Conservation (phyloP, 2,797 vertebrate genomes). For the Gobio occitaniae region DNA sequence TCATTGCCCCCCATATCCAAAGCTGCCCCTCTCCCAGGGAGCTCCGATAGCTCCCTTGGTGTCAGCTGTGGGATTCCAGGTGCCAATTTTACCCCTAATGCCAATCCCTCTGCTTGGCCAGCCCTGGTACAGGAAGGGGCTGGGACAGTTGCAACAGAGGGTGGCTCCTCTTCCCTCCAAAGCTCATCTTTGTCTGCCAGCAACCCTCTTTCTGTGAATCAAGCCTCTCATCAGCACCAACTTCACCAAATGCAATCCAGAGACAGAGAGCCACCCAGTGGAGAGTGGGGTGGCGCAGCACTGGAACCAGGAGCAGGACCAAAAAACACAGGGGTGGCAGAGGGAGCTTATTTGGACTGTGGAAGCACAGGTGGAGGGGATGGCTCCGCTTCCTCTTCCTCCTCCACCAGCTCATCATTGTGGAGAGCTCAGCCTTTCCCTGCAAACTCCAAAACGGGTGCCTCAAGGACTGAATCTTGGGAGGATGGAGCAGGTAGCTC, state of each 20-base stretch:
- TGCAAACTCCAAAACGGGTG: slow-evolving; percentile 83
- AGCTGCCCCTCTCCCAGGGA: slow-evolving; percentile 80
- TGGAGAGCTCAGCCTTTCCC: slow-evolving; percentile 79
- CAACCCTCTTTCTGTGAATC: slow-evolving; percentile 84
- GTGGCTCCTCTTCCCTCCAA: slow-evolving; percentile 76
- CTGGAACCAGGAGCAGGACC: slow-evolving; percentile 79
- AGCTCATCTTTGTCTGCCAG: slow-evolving; percentile 76
- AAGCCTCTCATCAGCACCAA: slow-evolving; percentile 84
- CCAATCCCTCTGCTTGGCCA: slow-evolving; percentile 99
- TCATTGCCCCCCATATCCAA: slow-evolving; percentile 80
- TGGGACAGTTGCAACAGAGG: slow-evolving; percentile 74
- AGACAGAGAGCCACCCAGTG: slow-evolving; percentile 77
- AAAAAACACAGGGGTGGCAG: slow-evolving; percentile 78
- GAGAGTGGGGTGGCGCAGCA: slow-evolving; percentile 76
- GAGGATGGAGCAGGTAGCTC: slow-evolving; percentile 83
- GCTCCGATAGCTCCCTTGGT: slow-evolving; percentile 89
- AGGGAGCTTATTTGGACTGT: slow-evolving; percentile 75
- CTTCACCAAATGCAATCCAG: slow-evolving; percentile 86
- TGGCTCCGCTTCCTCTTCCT: slow-evolving; percentile 63
- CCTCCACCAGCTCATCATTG: slow-evolving; percentile 70
- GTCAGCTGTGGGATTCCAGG: slow-evolving; percentile 83
- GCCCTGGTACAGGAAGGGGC: slow-evolving; percentile 91
- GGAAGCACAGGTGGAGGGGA: slow-evolving; percentile 72
- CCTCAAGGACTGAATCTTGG: slow-evolving; percentile 95
- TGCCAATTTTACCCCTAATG: slow-evolving; percentile 99